Evolutionary conservation across 2,113 vertebrate species (phyloP).

Genomic region (Ancistrus triradiatus): DNA sequence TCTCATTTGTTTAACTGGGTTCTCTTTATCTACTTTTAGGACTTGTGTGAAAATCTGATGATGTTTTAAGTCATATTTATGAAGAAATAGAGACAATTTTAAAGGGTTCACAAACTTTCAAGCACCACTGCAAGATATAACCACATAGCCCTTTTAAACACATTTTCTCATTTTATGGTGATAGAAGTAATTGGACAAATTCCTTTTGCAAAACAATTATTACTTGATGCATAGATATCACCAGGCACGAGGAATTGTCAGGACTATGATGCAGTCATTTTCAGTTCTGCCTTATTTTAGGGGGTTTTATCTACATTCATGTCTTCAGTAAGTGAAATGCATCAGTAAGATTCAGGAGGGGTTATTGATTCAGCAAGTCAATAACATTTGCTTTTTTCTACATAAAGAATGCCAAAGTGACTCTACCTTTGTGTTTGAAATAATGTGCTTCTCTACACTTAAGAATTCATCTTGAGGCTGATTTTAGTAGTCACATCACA

Average conservation of each 20-base stretch:
- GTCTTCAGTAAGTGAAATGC: constrained; percentile 9
- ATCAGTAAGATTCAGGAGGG: neutral
- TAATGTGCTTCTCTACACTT: neutral
- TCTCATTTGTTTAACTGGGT: no score
- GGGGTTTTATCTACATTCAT: neutral
- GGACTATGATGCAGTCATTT: constrained; percentile 1
- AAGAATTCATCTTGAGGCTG: constrained; percentile 6
- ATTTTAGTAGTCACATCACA: constrained; percentile 1
- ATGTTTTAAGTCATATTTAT: no score
- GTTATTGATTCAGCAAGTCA: constrained; percentile 2
- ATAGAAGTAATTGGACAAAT: neutral
- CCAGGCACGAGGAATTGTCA: neutral
- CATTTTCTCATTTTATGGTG: no score
- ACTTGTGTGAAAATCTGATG: no score
- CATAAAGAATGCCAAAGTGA: no score
- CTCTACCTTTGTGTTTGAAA: no score
- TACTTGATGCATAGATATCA: neutral
- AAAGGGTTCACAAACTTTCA: no score
- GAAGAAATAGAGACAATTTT: no score
- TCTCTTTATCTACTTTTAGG: no score
- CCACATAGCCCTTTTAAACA: no score
- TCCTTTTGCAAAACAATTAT: neutral
- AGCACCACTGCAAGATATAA: no score
- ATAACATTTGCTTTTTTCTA: no score
- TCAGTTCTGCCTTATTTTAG: neutral